Evolutionary conservation across 2,797 vertebrate genomes (phyloP), one percentile per base, ranked within the genome.

Genomic region (Distichodus sexfasciatus): DNA sequence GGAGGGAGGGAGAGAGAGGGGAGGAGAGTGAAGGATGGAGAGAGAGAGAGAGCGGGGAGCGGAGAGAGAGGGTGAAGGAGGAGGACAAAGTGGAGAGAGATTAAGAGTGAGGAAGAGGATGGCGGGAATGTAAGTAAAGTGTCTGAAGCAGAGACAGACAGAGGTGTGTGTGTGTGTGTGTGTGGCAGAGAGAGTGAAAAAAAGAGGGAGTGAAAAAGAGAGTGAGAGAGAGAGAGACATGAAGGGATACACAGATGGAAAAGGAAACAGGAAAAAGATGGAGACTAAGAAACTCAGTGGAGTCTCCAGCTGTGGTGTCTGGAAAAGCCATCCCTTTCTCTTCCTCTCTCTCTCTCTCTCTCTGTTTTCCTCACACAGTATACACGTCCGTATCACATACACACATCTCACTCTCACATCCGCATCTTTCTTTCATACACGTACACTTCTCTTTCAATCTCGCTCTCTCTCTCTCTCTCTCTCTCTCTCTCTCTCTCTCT

Each of bases 361-460:
- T 41, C 3, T 61, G 1, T 38, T 11, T 23, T n/a, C 14, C 0
- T 36, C 14, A 26, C n/a, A 7, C 2, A 48, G 36, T 77, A n/a
- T n/a, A n/a, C n/a, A n/a, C n/a, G n/a, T n/a, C n/a, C n/a, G n/a
- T n/a, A n/a, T n/a, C n/a, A n/a, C n/a, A n/a, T n/a, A n/a, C n/a
- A n/a, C n/a, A n/a, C n/a, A n/a, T n/a, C n/a, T n/a, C n/a, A n/a
- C n/a, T n/a, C n/a, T n/a, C 40, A 26, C 63, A 14, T 59, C 26
- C 69, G 66, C 24, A 65, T 62, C 74, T 72, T 63, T 81, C 78
- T 77, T 48, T 77, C 67, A 82, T 72, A 79, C 81, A n/a, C n/a
- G n/a, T n/a, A n/a, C 76, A 79, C 79, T 78, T 75, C 77, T 74
- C 65, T 11, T 40, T 63, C 72, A 66, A 9, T 63, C 47, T 76